phyloP scores from a whole-genome alignment of 2,113 vertebrate species.

The Spizaetus ornatus region DNA sequence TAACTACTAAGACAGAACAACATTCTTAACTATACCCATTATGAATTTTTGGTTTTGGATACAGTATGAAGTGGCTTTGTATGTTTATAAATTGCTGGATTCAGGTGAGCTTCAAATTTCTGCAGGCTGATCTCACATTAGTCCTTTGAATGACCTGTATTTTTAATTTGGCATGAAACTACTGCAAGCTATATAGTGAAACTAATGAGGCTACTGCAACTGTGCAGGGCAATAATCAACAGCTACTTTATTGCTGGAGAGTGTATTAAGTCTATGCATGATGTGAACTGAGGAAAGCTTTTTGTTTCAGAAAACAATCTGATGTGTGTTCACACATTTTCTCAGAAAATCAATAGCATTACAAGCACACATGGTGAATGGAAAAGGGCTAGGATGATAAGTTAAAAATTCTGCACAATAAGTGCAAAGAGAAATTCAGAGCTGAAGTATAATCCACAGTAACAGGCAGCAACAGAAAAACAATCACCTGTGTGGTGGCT shows the following conservation, averaged over 20 bases:
- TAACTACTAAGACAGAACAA: conserved; percentile 24
- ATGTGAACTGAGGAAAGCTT: conserved; percentile 40
- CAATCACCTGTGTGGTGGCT: background rate
- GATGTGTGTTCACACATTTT: conserved; percentile 11
- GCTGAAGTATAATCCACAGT: background rate
- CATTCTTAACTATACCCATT: conserved; percentile 37
- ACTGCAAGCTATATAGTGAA: conserved; percentile 60
- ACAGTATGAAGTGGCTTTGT: background rate
- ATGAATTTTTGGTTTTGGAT: conserved; percentile 2
- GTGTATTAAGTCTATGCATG: conserved; percentile 41
- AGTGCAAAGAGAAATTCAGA: conserved; percentile 28
- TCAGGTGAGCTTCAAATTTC: conserved; percentile 52
- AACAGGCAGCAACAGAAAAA: conserved; percentile 15
- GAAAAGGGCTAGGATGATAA: conserved; percentile 24
- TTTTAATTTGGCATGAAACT: conserved; percentile 74
- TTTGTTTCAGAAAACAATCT: conserved; percentile 3
- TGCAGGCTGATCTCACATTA: conserved; percentile 55
- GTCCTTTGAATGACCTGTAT: conserved; percentile 71
- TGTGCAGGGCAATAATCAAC: conserved; percentile 66
- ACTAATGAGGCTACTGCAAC: conserved; percentile 68
- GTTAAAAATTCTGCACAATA: conserved; percentile 3
- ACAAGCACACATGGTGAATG: background rate
- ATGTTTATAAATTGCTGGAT: conserved; percentile 19
- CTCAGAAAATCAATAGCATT: conserved; percentile 58
- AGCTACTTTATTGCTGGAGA: conserved; percentile 42